Conservation (phyloP, 2,113 vertebrate species). For the Pteropus alecto region DNA sequence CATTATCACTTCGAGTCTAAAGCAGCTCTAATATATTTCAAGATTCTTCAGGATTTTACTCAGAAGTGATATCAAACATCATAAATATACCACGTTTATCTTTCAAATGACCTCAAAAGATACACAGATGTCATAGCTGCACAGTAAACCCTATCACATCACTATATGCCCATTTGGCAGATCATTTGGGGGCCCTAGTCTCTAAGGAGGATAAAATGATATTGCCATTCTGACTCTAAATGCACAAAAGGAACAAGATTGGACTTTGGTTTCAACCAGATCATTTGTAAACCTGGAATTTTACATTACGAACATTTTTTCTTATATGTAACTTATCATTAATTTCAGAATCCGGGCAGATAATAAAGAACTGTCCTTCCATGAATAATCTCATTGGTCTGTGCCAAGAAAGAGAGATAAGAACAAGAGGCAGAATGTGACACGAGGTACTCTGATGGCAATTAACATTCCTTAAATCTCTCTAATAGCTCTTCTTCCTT, state of each 20-base stretch:
- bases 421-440: not conserved
- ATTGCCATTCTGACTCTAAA: not conserved
- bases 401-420: not conserved
- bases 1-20: not conserved
- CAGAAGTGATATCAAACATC: not conserved
- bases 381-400: not conserved
- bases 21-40: not conserved
- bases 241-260: not conserved
- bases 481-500: not conserved
- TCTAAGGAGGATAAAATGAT: not conserved
- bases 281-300: not conserved
- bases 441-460: not conserved
- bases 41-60: not conserved
- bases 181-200: not conserved
- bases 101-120: not conserved
- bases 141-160: not conserved
- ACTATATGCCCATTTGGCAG: not conserved
- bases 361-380: not conserved
- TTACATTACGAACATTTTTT: not conserved
- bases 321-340: not conserved
- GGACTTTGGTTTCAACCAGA: not conserved
- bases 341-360: not conserved
- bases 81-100: not conserved
- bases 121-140: not conserved
- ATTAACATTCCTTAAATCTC: not conserved